Evolutionary conservation across 2,113 vertebrate genomes (phyloP).

Genomic region (Diadophis punctatus): DNA sequence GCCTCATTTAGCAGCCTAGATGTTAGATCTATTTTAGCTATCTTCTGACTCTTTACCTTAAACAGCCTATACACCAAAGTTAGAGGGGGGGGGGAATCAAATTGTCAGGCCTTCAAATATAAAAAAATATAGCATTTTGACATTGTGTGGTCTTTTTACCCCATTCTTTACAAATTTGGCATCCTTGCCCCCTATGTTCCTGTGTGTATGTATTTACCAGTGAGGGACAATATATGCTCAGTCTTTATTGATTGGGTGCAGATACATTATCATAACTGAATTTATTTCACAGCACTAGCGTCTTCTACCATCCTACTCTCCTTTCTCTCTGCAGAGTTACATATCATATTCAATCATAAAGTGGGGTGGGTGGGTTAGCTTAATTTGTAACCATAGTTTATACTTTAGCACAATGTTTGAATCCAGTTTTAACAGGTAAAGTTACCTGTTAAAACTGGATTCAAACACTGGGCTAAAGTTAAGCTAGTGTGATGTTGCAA

Average conservation of each 20-base stretch:
- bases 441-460: too few relatives aligned
- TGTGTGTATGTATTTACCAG: background rate
- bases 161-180: background rate
- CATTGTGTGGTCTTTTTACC: background rate
- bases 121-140: background rate
- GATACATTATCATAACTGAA: background rate
- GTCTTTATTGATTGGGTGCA: background rate
- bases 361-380: background rate
- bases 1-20: background rate
- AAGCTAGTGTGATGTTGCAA: background rate
- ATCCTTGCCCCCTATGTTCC: background rate
- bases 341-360: background rate
- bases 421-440: background rate
- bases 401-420: background rate
- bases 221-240: background rate
- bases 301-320: background rate
- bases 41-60: background rate
- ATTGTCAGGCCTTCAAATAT: background rate
- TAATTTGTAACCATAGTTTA: background rate
- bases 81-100: background rate
- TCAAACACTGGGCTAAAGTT: too few relatives aligned
- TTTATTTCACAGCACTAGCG: background rate
- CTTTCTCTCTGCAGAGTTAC: background rate
- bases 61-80: background rate
- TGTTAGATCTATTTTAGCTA: background rate